Conservation (phyloP, 2,113 vertebrate genomes). For the Ivindomyrus marchei region DNA sequence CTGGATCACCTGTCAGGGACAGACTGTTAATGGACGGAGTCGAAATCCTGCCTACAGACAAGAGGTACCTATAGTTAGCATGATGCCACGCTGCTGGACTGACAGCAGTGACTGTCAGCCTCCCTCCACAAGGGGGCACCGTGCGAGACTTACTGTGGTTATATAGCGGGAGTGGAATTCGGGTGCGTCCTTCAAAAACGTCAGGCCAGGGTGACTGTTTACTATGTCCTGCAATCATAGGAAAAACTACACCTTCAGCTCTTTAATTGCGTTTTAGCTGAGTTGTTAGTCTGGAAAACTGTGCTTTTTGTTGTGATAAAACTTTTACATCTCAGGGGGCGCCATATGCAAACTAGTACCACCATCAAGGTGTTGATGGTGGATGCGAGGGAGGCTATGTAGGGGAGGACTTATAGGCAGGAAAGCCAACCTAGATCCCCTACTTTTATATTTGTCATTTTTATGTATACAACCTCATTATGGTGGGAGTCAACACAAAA, state of each 20-base stretch:
- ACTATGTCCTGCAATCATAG: slow-evolving; percentile 72
- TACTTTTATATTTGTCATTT: too few species aligned
- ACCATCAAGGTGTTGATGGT: not conserved
- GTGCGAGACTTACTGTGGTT: slow-evolving; percentile 72
- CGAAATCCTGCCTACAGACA: not conserved
- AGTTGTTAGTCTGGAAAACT: not conserved
- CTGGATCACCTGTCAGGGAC: slow-evolving; percentile 78
- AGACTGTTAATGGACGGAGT: not conserved
- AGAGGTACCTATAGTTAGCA: not conserved
- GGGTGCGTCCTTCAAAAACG: slow-evolving; percentile 94
- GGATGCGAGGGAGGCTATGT: not conserved
- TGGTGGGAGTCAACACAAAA: too few species aligned
- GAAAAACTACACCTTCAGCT: not conserved
- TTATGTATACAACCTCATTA: too few species aligned
- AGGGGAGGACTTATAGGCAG: too few species aligned
- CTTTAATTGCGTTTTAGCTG: not conserved
- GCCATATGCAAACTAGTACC: not conserved
- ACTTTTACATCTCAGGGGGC: not conserved
- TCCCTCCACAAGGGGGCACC: not conserved
- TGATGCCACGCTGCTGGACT: not conserved
- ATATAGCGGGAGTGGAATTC: slow-evolving; percentile 98
- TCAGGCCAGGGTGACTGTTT: slow-evolving; percentile 91
- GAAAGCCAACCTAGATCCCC: too few species aligned
- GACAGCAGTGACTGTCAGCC: not conserved
- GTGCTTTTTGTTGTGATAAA: not conserved